Evolutionary conservation across 2,888 invertebrate species (phyloP).

Genomic region (Resseliella maxima): DNA sequence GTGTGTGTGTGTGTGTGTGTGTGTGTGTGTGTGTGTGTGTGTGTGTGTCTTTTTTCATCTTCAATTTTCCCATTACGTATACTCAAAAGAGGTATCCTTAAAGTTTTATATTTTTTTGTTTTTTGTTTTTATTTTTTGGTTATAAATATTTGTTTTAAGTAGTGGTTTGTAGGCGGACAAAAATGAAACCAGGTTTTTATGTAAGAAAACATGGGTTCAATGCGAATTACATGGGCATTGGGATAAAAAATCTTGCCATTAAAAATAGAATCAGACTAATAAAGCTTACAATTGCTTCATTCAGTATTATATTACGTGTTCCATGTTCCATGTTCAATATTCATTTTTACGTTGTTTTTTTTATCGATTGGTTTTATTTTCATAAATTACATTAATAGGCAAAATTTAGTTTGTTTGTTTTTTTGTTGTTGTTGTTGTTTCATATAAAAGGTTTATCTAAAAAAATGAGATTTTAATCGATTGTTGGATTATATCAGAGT

Average conservation of each 20-base stretch:
- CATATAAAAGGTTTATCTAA: conserved; percentile 15
- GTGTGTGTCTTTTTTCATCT: too few relatives aligned
- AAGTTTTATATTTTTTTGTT: neutral
- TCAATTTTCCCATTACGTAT: neutral
- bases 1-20: too few relatives aligned
- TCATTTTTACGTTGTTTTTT: too few relatives aligned
- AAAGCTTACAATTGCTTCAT: conserved; percentile 23
- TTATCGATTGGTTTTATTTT: neutral
- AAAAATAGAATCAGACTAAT: conserved; percentile 42
- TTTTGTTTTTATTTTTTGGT: neutral
- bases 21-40: too few relatives aligned
- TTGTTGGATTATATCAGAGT: neutral
- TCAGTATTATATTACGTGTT: neutral
- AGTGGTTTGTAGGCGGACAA: neutral
- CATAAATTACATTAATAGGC: conserved; percentile 30
- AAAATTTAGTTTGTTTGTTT: neutral
- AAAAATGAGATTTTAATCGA: neutral
- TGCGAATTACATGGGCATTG: neutral
- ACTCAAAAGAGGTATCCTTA: neutral
- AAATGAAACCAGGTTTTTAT: conserved; percentile 43
- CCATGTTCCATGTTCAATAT: too few relatives aligned
- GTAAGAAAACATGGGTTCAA: neutral
- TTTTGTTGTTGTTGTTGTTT: neutral
- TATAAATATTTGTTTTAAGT: neutral
- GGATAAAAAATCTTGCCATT: conserved; percentile 21